phyloP scores from a whole-genome alignment of 2,888 invertebrate species.

The Zelleria hepariella region DNA sequence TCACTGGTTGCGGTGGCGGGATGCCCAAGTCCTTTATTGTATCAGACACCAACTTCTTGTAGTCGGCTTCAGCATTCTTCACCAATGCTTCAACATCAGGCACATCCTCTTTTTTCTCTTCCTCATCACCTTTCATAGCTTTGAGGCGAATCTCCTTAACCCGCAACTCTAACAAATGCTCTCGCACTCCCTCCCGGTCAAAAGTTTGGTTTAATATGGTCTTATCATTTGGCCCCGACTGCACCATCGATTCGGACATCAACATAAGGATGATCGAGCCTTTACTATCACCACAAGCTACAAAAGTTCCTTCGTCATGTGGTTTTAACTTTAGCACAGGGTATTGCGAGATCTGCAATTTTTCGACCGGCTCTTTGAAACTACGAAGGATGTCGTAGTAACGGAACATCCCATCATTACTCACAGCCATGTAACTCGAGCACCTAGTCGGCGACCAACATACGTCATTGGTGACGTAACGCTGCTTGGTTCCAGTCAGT shows the following conservation, averaged over 20 bases:
- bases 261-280: neutral
- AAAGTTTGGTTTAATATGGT: neutral
- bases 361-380: constrained; percentile 76
- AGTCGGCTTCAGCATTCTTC: neutral
- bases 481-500: constrained; percentile 47
- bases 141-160: neutral
- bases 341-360: constrained; percentile 16
- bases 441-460: constrained; percentile 60
- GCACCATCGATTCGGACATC: neutral
- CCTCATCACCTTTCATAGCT: neutral
- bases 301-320: neutral
- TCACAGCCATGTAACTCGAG: constrained; percentile 55
- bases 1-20: neutral
- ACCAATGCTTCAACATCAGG: neutral
- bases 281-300: neutral
- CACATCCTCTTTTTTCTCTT: neutral
- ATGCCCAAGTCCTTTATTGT: neutral
- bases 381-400: constrained; percentile 88
- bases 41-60: neutral
- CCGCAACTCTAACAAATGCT: neutral
- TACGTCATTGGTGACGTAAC: constrained; percentile 42
- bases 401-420: constrained; percentile 80
- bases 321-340: neutral
- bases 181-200: neutral
- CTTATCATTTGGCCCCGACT: neutral